Conservation (phyloP, 2,888 invertebrate genomes). For the Caenorhabditis becei region DNA sequence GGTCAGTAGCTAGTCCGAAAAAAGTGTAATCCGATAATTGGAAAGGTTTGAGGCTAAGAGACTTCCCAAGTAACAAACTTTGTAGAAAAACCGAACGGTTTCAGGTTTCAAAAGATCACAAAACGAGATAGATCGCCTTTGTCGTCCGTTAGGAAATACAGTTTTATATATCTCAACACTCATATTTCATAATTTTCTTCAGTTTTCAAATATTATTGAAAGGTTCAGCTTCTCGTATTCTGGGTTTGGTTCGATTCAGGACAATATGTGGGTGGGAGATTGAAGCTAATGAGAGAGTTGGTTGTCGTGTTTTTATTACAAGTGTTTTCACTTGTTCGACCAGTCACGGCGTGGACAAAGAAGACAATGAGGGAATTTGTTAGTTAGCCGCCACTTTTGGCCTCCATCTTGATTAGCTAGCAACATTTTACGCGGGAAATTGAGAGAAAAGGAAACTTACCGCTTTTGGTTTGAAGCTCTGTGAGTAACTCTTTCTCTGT, state of each 20-base stretch:
- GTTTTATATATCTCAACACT: neutral
- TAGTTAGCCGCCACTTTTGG: constrained; percentile 14
- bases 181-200: neutral
- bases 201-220: too few relatives aligned
- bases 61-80: neutral
- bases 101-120: neutral
- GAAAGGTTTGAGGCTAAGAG: neutral
- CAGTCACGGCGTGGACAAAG: neutral
- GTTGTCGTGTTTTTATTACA: constrained; percentile 40
- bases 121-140: neutral
- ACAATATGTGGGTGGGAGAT: constrained; percentile 15
- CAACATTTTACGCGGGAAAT: constrained; percentile 1
- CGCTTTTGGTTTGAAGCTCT: constrained; percentile 76
- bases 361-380: constrained; percentile 20
- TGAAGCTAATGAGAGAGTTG: constrained; percentile 52
- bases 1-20: neutral
- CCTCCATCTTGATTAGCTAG: constrained; percentile 28
- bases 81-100: neutral
- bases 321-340: constrained; percentile 45
- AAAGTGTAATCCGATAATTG: neutral
- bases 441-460: constrained; percentile 57
- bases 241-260: neutral
- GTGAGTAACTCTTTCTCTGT: constrained; percentile 70
- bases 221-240: neutral
- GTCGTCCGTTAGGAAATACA: neutral